Evolutionary conservation across 1,140 invertebrate species (phyloP).

Genomic region (Drosophila littoralis): DNA sequence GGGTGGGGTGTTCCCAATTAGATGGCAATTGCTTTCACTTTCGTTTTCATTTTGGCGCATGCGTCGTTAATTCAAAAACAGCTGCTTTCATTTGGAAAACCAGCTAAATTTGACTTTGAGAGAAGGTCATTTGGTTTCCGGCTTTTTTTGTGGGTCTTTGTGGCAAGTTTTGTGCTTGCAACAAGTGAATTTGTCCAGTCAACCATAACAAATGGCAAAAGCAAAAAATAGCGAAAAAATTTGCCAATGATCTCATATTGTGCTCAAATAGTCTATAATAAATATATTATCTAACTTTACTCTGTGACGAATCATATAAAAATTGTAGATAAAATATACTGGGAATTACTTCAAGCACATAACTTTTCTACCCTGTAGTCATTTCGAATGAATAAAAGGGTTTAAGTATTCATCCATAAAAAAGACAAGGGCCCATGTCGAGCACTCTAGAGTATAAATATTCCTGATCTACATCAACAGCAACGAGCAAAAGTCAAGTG

Average conservation of each 20-base stretch:
- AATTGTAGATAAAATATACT: neutral
- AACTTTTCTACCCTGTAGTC: too few species aligned
- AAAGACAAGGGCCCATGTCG: too few species aligned
- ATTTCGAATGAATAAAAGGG: too few species aligned
- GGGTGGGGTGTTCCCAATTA: neutral
- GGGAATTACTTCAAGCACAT: neutral
- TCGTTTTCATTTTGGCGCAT: conserved; percentile 67
- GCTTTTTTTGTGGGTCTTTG: neutral
- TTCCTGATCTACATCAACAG: too few species aligned
- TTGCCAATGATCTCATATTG: conserved; percentile 27
- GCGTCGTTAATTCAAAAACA: conserved; percentile 57
- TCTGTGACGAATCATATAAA: neutral
- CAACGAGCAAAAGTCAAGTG: too few species aligned
- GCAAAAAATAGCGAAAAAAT: neutral
- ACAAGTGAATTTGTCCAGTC: conserved; percentile 46
- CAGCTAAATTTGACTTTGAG: conserved; percentile 69
- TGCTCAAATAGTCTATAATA: neutral
- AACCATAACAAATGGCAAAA: neutral
- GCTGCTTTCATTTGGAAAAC: conserved; percentile 47
- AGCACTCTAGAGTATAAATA: too few species aligned
- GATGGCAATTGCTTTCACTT: conserved; percentile 51
- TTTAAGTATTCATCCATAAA: too few species aligned
- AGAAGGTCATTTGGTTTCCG: conserved; percentile 61
- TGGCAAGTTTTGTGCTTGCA: conserved; percentile 44
- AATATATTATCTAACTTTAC: neutral